Evolutionary conservation across 2,888 invertebrate species (phyloP).

Genomic region (Nebria salina): DNA sequence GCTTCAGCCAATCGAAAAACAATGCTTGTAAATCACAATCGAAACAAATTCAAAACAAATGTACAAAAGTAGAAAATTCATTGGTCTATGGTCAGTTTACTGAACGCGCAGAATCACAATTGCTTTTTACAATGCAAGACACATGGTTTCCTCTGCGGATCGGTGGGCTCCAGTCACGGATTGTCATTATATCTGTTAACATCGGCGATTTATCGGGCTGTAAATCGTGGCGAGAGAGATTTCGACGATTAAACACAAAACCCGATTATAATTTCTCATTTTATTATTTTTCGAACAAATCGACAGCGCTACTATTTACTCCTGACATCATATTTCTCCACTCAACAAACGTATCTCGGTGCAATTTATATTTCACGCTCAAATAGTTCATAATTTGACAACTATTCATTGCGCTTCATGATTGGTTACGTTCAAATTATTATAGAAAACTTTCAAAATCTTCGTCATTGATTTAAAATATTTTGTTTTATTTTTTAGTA

Average conservation of each 20-base stretch:
- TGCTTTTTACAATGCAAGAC: conserved; percentile 36
- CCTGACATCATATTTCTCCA: background rate
- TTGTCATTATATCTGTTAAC: conserved; percentile 36
- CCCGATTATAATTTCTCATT: conserved; percentile 37
- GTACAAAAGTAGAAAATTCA: background rate
- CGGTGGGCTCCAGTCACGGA: conserved; percentile 22
- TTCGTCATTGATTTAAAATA: too few relatives aligned
- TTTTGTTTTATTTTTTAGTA: too few relatives aligned
- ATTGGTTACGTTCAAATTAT: background rate
- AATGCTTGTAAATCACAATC: background rate
- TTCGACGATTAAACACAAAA: conserved; percentile 26
- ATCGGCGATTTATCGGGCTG: conserved; percentile 36
- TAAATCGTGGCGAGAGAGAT: conserved; percentile 24
- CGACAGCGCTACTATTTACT: background rate
- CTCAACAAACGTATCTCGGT: background rate
- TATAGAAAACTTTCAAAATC: background rate
- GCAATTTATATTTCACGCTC: background rate
- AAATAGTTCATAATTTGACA: conserved; percentile 18
- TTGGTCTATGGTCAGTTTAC: background rate
- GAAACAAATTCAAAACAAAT: background rate
- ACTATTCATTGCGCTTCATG: background rate
- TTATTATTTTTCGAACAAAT: conserved; percentile 10
- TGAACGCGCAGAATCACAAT: background rate
- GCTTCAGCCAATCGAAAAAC: background rate
- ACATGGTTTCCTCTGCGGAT: conserved; percentile 28